Base-by-base conservation (phyloP, 30 jellyfish, hydroid and myxozoan species). In the Aurelia aurita complex sp. Pacific region DNA sequence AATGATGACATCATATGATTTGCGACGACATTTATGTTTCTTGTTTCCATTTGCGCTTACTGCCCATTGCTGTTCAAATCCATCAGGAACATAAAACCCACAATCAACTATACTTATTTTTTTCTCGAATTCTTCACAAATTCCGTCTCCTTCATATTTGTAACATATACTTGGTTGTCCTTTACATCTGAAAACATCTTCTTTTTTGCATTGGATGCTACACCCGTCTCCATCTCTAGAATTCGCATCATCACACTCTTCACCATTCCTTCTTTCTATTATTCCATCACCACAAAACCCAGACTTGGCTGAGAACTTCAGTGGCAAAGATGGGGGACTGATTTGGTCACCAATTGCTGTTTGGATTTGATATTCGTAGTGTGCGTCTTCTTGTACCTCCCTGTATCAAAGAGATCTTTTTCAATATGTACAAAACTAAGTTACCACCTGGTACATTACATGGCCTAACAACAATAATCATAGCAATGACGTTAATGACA, bases 221-320 rank as follows among this genome's bases (percentile, higher is more conserved):
- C 99, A 95, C 68, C 99, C 99, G 85, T 95, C 99, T 10, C 97
- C 97, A 62, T 89, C 87, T 23, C 97, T 55, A 6, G 69, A 72
- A 74, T 95, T 95, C 18, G 97, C 97, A 59, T 95, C 99, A 50
- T 95, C 99, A 53, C 99, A 95, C 67, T 95, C 97, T 61, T 95
- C 99, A 5, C 82, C 89, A 52, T 54, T 40, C 46, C 40, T 60
- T 15, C 70, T 53, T 43, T 77, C 89, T n/a, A 95, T 62, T 14
- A 85, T 69, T 12, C 99, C 99, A 71, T 95, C 97, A 34, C 99
- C 99, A 74, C 99, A 95, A 77, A 76, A 95, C 15, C 99, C 99
- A 2, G 52, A 11, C 23, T 50, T 79, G 3, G 93, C 67, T 15
- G 64, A 67, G 54, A 87, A 86, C 62, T 29, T 79, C 69, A 95